A percentile compares a stretch with the other conserved stretches of the same genome.
These are phyloP conservation scores for Dinomys branickii DNA, from an alignment of 2,113 vertebrate genomes.

Conservation along the genomic window DNA sequence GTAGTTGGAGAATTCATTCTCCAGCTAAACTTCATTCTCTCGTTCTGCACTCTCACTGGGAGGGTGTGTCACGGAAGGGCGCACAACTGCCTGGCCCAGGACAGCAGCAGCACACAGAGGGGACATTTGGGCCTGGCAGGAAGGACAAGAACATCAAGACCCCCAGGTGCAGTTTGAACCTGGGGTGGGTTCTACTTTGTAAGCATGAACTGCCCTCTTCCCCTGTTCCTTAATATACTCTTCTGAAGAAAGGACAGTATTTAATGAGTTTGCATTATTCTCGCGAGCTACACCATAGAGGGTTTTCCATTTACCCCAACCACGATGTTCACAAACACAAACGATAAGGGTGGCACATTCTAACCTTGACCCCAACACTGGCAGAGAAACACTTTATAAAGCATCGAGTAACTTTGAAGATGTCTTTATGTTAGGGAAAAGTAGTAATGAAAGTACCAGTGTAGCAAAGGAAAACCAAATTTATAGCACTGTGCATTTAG, in stretches of 20 bases:
- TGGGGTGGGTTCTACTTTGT: conserved; percentile 29
- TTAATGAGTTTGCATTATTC: neutral
- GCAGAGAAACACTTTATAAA: conserved; percentile 47
- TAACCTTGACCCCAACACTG: neutral
- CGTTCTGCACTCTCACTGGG: neutral
- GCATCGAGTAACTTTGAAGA: neutral
- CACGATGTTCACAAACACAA: neutral
- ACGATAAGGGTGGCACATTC: neutral
- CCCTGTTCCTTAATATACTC: conserved; percentile 73
- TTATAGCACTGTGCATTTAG: conserved; percentile 63
- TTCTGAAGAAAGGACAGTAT: conserved; percentile 70
- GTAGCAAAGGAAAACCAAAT: conserved; percentile 58
- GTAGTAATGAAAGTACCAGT: conserved; percentile 10
- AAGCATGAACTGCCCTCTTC: conserved; percentile 70
- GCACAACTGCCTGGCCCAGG: neutral
- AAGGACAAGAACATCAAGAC: neutral
- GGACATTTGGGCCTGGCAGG: neutral
- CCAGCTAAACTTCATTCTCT: neutral
- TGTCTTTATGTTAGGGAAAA: neutral
- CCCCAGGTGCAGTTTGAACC: neutral
- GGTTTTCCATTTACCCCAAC: neutral
- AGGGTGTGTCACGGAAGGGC: neutral
- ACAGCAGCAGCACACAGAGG: neutral
- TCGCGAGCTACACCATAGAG: neutral
- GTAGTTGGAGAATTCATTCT: conserved; percentile 8